These are phyloP conservation scores for Noturus placidus DNA, from an alignment of 2,113 vertebrate genomes.

Conservation along the genomic window DNA sequence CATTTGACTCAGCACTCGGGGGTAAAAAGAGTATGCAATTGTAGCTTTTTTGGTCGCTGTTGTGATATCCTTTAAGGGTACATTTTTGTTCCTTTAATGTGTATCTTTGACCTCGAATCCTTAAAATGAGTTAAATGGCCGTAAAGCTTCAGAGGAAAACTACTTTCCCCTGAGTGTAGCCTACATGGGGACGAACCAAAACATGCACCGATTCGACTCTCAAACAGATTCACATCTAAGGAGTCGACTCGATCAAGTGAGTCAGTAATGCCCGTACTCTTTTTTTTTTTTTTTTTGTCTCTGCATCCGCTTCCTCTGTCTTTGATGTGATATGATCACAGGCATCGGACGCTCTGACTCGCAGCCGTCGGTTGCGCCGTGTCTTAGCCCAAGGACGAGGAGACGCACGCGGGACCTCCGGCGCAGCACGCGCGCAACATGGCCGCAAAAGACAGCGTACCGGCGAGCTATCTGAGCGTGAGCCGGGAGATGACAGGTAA, in stretches of 20 bases:
- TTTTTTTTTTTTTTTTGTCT: not conserved
- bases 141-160: not conserved
- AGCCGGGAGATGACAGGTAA: slow-evolving; percentile 73
- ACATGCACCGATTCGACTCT: not conserved
- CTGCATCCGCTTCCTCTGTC: slow-evolving; percentile 30
- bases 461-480: slow-evolving; percentile 64
- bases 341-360: slow-evolving; percentile 13
- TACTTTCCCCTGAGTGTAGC: not conserved
- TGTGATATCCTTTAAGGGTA: not conserved
- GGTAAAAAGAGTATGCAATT: not conserved
- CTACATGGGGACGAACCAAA: not conserved
- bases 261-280: slow-evolving; percentile 15
- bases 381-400: slow-evolving; percentile 64
- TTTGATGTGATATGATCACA: slow-evolving; percentile 47
- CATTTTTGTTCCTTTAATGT: not conserved
- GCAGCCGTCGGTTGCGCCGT: slow-evolving; percentile 36
- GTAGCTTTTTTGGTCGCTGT: not conserved
- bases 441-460: slow-evolving; percentile 68
- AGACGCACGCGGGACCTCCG: slow-evolving; percentile 54
- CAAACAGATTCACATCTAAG: not conserved
- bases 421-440: slow-evolving; percentile 54
- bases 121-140: not conserved
- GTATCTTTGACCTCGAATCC: not conserved
- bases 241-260: slow-evolving; percentile 21
- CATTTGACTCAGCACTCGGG: not conserved